Conservation (phyloP, 1,140 invertebrate genomes). For the Drosophila prosaltans region DNA sequence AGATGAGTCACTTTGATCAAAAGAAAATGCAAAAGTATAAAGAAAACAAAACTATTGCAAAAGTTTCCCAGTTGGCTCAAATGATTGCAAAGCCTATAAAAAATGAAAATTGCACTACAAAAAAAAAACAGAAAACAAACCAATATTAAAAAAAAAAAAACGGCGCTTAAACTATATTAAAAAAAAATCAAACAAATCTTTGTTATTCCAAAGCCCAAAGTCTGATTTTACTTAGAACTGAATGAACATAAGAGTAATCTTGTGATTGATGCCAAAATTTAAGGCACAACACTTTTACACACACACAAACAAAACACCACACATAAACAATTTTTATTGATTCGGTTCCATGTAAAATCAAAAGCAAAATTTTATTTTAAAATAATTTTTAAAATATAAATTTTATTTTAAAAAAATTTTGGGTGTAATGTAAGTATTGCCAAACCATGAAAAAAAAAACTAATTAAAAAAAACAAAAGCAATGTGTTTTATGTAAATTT, state of each 20-base stretch:
- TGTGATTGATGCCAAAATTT: conserved; percentile 37
- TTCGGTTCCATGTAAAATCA: conserved; percentile 79
- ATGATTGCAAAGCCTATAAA: conserved; percentile 61
- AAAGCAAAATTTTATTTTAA: conserved; percentile 83
- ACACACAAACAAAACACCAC: not conserved
- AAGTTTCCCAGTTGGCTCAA: conserved; percentile 30
- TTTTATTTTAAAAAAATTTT: conserved; percentile 84
- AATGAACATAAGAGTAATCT: conserved; percentile 35
- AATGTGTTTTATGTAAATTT: conserved; percentile 68
- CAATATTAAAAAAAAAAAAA: not conserved
- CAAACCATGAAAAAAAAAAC: conserved; percentile 45
- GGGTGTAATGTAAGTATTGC: conserved; percentile 83
- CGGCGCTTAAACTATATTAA: no score
- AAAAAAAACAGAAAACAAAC: not conserved
- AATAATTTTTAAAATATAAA: conserved; percentile 83
- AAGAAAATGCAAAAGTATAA: not conserved
- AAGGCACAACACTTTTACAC: conserved; percentile 27
- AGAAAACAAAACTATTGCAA: conserved; percentile 6
- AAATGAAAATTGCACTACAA: conserved; percentile 43
- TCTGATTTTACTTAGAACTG: conserved; percentile 80
- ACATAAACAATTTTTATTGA: conserved; percentile 10
- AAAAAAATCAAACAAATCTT: not conserved
- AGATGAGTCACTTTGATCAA: conserved; percentile 37
- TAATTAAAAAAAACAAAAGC: conserved; percentile 44
- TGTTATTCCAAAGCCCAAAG: conserved; percentile 59